phyloP scores from a whole-genome alignment of 1,140 invertebrate species.

The Fopius arisanus region DNA sequence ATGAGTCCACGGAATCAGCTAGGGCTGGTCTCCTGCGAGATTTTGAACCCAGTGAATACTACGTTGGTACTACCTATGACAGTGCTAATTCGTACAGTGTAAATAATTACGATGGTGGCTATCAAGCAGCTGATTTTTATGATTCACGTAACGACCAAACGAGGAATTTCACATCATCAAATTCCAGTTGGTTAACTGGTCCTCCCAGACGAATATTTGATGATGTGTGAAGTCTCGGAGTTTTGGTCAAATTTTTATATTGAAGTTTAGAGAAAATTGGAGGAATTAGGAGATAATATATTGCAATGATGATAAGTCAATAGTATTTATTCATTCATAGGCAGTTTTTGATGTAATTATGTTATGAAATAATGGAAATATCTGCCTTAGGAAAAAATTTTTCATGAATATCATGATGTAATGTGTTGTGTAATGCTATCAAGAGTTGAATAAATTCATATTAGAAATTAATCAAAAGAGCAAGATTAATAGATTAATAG shows the following conservation, averaged over 20 bases:
- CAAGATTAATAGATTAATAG: not conserved
- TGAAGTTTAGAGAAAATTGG: not conserved
- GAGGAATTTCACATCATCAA: slow-evolving; percentile 41
- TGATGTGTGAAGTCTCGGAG: slow-evolving; percentile 72
- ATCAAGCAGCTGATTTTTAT: slow-evolving; percentile 50
- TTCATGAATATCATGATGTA: not conserved
- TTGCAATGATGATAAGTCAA: not conserved
- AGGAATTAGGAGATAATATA: not conserved
- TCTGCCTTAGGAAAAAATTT: not conserved
- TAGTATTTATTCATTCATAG: not conserved
- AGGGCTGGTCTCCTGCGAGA: slow-evolving; percentile 70
- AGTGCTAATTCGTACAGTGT: slow-evolving; percentile 61
- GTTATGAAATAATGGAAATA: not conserved
- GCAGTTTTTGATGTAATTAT: not conserved
- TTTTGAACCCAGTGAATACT: slow-evolving; percentile 72
- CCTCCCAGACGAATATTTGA: slow-evolving; percentile 85
- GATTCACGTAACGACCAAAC: slow-evolving; percentile 53
- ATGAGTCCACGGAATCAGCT: slow-evolving; percentile 69
- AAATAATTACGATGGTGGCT: slow-evolving; percentile 59
- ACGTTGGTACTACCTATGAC: slow-evolving; percentile 63
- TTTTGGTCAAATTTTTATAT: not conserved
- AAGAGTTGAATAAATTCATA: not conserved
- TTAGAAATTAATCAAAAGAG: not conserved
- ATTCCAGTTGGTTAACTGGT: slow-evolving; percentile 64
- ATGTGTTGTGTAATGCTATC: not conserved